Base-by-base conservation (phyloP, 2,797 vertebrate species). In the Chelonia mydas region DNA sequence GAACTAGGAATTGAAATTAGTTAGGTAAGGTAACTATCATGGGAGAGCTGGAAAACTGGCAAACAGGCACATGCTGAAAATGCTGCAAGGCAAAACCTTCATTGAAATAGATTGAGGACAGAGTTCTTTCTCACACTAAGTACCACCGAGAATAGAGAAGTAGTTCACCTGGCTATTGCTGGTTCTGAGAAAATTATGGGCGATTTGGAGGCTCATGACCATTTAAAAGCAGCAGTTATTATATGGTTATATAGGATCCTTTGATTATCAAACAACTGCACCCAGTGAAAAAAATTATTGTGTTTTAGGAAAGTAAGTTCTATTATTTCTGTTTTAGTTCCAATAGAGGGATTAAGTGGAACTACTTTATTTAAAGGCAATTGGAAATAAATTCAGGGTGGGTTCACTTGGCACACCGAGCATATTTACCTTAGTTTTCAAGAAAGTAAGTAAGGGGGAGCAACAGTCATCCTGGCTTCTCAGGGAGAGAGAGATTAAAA, bases 391-490 rank as follows among this genome's bases (percentile, higher is more conserved):
- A 87, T 88, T 19, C 25, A 45, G 12, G 41, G 2, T 85, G 4
- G 13, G 31, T 65, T 33, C 16, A n/a, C 16, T 37, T 68, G n/a
- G 19, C 33, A 78, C 68, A 2, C 57, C 28, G 83, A 77, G 11
- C 23, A 11, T 86, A 61, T 94, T 89, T 86, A 45, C 80, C 80
- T 93, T 59, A 80, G 84, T 92, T 94, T 91, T 96, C 82, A 68
- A 81, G 82, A 65, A 81, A 78, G 74, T 50, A 82, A 93, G 76
- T 4, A 54, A 27, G 37, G 94, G 53, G 92, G 74, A 83, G n/a
- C 8, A 61, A 21, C 7, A 93, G 65, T 90, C 65, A 49, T 4
- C 16, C 21, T 92, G 86, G 77, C 80, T 94, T 54, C 81, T 21
- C 41, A 59, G 81, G 80, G 79, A 77, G 81, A 82, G 76, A 79